These are phyloP conservation scores for Heteractis magnifica DNA, from an alignment of 92 coral and sea anemone genomes.

Conservation along the genomic window DNA sequence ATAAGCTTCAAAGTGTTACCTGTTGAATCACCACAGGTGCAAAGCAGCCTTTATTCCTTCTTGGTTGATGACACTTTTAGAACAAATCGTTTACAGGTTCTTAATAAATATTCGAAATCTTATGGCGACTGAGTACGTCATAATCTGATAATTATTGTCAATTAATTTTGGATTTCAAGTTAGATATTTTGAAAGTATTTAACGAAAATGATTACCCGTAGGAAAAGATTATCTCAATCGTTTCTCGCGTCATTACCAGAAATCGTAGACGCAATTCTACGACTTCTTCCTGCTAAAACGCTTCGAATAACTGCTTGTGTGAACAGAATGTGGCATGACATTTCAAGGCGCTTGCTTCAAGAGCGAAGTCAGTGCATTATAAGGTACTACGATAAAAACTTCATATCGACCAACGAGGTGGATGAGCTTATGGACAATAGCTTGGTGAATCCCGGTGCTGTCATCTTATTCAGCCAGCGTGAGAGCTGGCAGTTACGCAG, in stretches of 20 bases:
- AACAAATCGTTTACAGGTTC: background rate
- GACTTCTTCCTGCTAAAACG: constrained; percentile 76
- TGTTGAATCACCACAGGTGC: background rate
- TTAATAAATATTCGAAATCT: background rate
- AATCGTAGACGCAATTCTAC: constrained; percentile 71
- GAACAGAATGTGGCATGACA: constrained; percentile 79
- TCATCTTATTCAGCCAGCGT: constrained; percentile 75
- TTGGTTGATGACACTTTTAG: background rate
- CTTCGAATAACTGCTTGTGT: constrained; percentile 85
- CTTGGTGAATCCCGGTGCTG: constrained; percentile 62
- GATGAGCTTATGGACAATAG: constrained; percentile 54
- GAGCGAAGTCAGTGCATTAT: constrained; percentile 70
- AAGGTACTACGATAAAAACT: constrained; percentile 64
- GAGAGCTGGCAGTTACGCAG: constrained; percentile 85
- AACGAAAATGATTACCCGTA: constrained; percentile 5
- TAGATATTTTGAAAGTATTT: background rate
- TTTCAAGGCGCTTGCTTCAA: constrained; percentile 66
- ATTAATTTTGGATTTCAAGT: background rate
- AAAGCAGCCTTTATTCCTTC: background rate
- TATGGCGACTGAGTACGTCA: constrained; percentile 18
- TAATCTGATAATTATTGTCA: constrained; percentile 13
- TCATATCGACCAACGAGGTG: constrained; percentile 61
- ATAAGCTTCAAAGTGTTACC: background rate
- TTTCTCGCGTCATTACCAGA: constrained; percentile 80
- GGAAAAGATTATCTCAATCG: constrained; percentile 16